A percentile compares a stretch with the other conserved stretches of the same genome.
These are phyloP conservation scores for Molorchus minor DNA, from an alignment of 2,888 invertebrate genomes.

Conservation along the genomic window DNA sequence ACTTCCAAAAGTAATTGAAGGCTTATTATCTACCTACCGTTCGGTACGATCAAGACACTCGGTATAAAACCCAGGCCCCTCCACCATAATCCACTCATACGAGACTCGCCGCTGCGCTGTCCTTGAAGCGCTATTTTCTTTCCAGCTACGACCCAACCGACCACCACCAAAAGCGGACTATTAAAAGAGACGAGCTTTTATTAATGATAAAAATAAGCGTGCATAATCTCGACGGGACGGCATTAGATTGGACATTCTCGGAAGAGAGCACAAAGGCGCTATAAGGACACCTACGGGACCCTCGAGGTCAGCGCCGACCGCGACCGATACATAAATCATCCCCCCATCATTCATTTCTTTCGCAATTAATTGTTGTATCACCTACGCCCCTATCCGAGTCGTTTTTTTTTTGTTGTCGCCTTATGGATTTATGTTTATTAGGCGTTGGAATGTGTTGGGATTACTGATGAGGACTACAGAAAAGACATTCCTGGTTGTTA, in stretches of 20 bases:
- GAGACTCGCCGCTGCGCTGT: no score
- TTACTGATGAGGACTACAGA: no score
- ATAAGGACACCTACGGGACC: constrained; percentile 30
- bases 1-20: no score
- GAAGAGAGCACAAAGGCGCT: constrained; percentile 37
- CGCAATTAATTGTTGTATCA: constrained; percentile 11
- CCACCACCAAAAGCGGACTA: constrained; percentile 10
- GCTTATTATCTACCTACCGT: no score
- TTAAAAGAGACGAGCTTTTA: constrained; percentile 21
- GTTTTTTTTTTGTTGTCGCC: constrained; percentile 7
- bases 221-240: constrained; percentile 28
- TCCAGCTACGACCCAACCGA: background rate
- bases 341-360: constrained; percentile 37
- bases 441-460: background rate
- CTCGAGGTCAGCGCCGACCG: constrained; percentile 34
- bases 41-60: no score
- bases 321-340: constrained; percentile 40
- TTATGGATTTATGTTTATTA: background rate
- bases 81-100: no score
- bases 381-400: constrained; percentile 14
- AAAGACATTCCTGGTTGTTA: no score
- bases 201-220: constrained; percentile 30
- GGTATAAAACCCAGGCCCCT: no score
- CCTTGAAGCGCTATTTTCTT: constrained; percentile 16
- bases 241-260: constrained; percentile 39